A percentile compares a stretch with the other conserved stretches of the same genome.
Conservation (phyloP, 2,113 vertebrate genomes). For the Burhinus bistriatus region DNA sequence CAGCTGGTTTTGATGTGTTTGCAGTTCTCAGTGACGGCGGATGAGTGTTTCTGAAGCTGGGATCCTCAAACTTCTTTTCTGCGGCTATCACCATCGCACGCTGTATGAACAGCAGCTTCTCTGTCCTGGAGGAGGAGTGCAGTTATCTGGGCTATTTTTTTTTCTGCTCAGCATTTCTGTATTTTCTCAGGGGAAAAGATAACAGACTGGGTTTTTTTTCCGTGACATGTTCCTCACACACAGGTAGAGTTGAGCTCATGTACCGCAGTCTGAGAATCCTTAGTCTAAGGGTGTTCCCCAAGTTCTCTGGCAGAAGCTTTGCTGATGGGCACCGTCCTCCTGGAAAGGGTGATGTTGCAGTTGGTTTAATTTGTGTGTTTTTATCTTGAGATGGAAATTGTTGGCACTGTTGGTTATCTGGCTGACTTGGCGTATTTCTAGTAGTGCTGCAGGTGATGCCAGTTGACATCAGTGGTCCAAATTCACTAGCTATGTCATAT, state of each 20-base stretch:
- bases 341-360: not conserved
- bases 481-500: not conserved
- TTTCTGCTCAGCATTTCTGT: not conserved
- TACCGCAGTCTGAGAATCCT: not conserved
- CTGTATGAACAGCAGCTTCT: not conserved
- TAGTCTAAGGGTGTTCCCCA: not conserved
- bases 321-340: fast-evolving
- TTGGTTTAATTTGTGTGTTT: not conserved
- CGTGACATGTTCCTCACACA: not conserved
- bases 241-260: not conserved
- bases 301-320: not conserved
- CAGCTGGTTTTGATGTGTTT: not conserved
- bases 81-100: fast-evolving
- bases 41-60: not conserved
- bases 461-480: not conserved
- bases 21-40: not conserved
- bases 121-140: not conserved
- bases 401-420: not conserved
- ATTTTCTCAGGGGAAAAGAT: not conserved
- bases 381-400: not conserved
- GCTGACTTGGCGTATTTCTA: not conserved
- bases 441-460: not conserved
- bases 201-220: not conserved
- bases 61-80: not conserved
- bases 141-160: not conserved